Evolutionary conservation across 2,797 vertebrate genomes (phyloP).

Genomic region (Tarsius wallacei): DNA sequence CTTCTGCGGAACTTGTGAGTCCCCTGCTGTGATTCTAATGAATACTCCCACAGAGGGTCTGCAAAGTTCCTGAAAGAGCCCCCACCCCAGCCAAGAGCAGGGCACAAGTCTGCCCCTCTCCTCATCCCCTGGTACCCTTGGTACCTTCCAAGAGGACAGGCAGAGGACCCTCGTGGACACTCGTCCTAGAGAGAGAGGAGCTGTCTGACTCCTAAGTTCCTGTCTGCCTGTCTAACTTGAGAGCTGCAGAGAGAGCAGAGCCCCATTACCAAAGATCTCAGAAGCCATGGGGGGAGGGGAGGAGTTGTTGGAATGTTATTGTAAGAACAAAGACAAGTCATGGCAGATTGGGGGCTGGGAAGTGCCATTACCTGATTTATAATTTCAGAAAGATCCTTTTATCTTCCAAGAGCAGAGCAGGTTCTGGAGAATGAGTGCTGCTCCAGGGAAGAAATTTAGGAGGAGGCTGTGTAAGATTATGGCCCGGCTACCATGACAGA

Average conservation of each 20-base stretch:
- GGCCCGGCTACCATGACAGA: background rate
- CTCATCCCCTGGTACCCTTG: background rate
- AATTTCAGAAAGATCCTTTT: background rate
- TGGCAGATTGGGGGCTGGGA: background rate
- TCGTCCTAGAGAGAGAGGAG: background rate
- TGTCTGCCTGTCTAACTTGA: accelerated
- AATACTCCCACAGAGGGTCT: background rate
- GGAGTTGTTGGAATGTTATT: background rate
- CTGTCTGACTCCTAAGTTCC: background rate
- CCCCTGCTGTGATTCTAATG: background rate
- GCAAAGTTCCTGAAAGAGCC: background rate
- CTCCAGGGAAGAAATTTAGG: background rate
- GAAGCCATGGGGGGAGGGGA: background rate
- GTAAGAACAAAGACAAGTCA: background rate
- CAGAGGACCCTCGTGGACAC: background rate
- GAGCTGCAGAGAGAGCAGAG: background rate
- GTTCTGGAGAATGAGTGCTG: background rate
- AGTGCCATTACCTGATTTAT: background rate
- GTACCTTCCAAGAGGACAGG: background rate
- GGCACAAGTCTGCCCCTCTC: background rate
- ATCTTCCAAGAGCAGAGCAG: background rate
- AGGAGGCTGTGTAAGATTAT: background rate
- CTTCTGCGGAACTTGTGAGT: background rate
- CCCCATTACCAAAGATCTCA: background rate
- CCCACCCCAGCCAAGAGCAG: background rate